These are phyloP conservation scores for Drosophila subpulchrella DNA, from an alignment of 1,140 invertebrate genomes.

Conservation along the genomic window DNA sequence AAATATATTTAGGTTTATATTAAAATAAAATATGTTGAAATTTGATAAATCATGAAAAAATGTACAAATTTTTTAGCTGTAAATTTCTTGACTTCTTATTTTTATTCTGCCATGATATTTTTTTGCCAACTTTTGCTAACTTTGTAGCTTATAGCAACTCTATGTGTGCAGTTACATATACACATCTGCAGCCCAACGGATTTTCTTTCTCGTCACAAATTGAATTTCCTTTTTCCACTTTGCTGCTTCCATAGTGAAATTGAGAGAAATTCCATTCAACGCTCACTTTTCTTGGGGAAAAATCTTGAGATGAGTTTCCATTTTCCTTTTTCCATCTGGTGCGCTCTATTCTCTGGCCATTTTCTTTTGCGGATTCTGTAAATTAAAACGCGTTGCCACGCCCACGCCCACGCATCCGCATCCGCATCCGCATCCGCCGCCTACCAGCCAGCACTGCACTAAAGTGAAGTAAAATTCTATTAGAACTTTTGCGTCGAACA, in stretches of 20 bases:
- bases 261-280: slow-evolving; percentile 46
- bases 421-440: not conserved
- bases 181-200: not conserved
- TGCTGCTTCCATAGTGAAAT: slow-evolving; percentile 28
- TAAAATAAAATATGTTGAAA: too few relatives aligned
- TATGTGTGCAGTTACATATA: not conserved
- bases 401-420: slow-evolving; percentile 5
- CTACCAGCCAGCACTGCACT: slow-evolving; percentile 8
- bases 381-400: slow-evolving; percentile 47
- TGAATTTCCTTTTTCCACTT: slow-evolving; percentile 16
- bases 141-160: not conserved
- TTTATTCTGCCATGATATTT: not conserved
- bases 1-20: too few relatives aligned
- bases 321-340: slow-evolving; percentile 6
- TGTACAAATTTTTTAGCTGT: too few relatives aligned
- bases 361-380: slow-evolving; percentile 35
- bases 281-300: slow-evolving; percentile 28
- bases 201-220: slow-evolving; percentile 25
- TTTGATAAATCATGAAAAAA: too few relatives aligned
- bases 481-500: slow-evolving; percentile 55
- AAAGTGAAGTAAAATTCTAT: slow-evolving; percentile 46
- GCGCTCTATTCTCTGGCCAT: not conserved
- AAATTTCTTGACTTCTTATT: too few relatives aligned
- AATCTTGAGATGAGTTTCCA: slow-evolving; percentile 43
- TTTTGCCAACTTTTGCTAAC: too few relatives aligned